Conservation (phyloP, 2,888 invertebrate species). For the Tipula vernalis region DNA sequence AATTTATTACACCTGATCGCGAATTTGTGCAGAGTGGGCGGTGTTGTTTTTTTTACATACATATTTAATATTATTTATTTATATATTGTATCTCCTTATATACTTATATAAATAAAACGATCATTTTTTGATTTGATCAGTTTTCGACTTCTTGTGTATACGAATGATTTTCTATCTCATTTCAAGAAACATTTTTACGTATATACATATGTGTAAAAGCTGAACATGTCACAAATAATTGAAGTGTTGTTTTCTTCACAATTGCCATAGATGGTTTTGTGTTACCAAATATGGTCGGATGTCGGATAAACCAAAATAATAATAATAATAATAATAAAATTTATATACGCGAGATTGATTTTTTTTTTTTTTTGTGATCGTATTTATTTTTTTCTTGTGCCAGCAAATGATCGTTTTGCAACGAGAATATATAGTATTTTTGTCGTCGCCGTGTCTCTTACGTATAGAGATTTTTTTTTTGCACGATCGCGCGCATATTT, state of each 20-base stretch:
- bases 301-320: constrained; percentile 5
- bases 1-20: constrained; percentile 5
- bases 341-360: not conserved
- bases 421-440: not conserved
- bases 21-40: constrained; percentile 5
- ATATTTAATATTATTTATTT: not conserved
- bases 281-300: constrained; percentile 4
- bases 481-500: not conserved
- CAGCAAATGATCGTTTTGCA: not conserved
- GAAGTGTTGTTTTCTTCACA: constrained; percentile 10
- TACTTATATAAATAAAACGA: not conserved
- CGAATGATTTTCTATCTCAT: not conserved
- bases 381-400: not conserved
- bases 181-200: not conserved
- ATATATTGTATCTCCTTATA: not conserved
- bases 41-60: not conserved
- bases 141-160: not conserved
- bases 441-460: constrained; percentile 10
- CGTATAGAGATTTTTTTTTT: not conserved
- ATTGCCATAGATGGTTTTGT: constrained; percentile 6
- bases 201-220: not conserved
- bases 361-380: not conserved
- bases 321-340: not conserved
- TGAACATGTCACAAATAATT: constrained; percentile 5
- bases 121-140: not conserved